A percentile compares a stretch with the other conserved stretches of the same genome.
These are phyloP conservation scores for Poecilobothrus nobilitatus DNA, from an alignment of 2,888 invertebrate genomes.

Conservation along the genomic window DNA sequence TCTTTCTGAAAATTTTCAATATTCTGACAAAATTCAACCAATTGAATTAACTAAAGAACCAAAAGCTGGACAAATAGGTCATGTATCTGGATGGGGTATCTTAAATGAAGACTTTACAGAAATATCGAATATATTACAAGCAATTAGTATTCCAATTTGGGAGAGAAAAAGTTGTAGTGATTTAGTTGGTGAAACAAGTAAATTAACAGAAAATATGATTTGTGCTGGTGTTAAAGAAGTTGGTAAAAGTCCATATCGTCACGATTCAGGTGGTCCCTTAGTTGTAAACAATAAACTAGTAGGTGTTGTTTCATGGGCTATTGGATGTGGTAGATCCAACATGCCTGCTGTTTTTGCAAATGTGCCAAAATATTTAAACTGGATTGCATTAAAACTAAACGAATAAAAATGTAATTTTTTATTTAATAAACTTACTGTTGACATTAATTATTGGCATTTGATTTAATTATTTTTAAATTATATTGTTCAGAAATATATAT, in stretches of 20 bases:
- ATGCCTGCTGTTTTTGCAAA: neutral
- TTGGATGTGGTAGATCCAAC: neutral
- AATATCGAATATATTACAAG: neutral
- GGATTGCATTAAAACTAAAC: too few relatives aligned
- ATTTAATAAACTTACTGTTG: too few relatives aligned
- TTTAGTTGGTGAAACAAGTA: too few relatives aligned
- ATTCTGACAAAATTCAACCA: slow-evolving; percentile 7
- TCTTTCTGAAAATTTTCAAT: neutral
- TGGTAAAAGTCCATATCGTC: neutral
- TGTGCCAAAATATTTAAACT: neutral
- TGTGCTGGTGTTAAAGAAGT: neutral
- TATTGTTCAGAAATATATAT: too few relatives aligned
- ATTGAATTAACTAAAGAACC: slow-evolving; percentile 18
- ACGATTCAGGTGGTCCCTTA: slow-evolving; percentile 4
- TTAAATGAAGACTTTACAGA: neutral
- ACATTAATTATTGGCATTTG: too few relatives aligned
- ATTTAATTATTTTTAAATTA: too few relatives aligned
- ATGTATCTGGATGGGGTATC: neutral
- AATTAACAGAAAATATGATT: neutral
- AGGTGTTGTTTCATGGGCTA: slow-evolving; percentile 10
- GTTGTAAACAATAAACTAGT: neutral
- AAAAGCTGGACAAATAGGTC: neutral
- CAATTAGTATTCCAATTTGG: neutral
- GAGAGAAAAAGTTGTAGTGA: too few relatives aligned
- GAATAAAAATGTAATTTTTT: too few relatives aligned